phyloP scores from a whole-genome alignment of 2,113 vertebrate species.

The Delphinapterus leucas region DNA sequence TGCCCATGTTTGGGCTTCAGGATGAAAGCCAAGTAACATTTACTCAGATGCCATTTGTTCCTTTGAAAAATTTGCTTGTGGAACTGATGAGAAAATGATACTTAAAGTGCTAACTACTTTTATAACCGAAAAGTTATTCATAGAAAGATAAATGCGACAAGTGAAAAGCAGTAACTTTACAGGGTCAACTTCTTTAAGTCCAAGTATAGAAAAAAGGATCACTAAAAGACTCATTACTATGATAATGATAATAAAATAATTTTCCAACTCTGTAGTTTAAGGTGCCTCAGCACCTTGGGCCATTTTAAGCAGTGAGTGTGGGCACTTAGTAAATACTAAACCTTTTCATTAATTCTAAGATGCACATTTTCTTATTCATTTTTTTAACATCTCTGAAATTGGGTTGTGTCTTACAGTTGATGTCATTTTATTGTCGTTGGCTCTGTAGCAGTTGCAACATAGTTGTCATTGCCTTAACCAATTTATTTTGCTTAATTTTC shows the following conservation, averaged over 20 bases:
- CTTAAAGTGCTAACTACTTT: background rate
- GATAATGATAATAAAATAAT: background rate
- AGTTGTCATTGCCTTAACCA: background rate
- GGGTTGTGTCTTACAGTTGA: background rate
- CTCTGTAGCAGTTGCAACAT: background rate
- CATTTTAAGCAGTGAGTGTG: background rate
- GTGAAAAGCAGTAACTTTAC: background rate
- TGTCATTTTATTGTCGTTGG: background rate
- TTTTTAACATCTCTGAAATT: background rate
- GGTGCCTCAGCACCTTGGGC: background rate
- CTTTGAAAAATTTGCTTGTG: constrained; percentile 14
- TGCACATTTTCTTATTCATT: background rate
- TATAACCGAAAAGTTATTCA: background rate
- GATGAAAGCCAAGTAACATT: background rate
- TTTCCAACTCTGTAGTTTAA: background rate
- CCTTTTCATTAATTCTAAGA: background rate
- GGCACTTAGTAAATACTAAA: constrained; percentile 10
- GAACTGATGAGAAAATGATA: background rate
- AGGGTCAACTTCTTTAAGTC: background rate
- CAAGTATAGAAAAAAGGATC: background rate
- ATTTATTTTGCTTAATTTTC: constrained; percentile 1
- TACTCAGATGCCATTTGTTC: background rate
- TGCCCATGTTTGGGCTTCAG: background rate
- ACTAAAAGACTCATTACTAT: background rate
- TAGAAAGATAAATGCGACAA: background rate